A percentile compares a stretch with the other conserved stretches of the same genome.
phyloP scores from a whole-genome alignment of 2,888 invertebrate genomes.

The Rotaria magnacalcarata region DNA sequence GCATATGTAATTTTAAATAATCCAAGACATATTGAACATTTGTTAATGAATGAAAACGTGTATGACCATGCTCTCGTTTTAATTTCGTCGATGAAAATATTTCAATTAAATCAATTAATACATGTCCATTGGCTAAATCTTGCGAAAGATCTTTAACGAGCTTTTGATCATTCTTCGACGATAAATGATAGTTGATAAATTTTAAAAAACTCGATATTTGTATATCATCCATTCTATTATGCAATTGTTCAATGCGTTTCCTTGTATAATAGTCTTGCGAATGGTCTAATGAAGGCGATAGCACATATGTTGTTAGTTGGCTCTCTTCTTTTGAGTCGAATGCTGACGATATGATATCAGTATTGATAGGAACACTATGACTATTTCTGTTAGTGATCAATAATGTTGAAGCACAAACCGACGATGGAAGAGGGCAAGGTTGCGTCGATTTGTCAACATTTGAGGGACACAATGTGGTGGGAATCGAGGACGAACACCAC shows the following conservation, averaged over 20 bases:
- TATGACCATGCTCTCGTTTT: slow-evolving; percentile 9
- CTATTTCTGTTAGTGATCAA: neutral
- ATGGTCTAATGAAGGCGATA: neutral
- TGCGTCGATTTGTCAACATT: neutral
- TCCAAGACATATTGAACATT: slow-evolving; percentile 26
- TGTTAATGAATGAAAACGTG: slow-evolving; percentile 28
- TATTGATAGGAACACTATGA: neutral
- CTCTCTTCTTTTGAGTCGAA: neutral
- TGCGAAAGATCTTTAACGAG: neutral
- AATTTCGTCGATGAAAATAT: slow-evolving; percentile 12
- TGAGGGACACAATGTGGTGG: neutral
- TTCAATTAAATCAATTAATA: slow-evolving; percentile 35
- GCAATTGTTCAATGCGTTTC: neutral
- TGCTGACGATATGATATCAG: neutral
- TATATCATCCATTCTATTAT: neutral
- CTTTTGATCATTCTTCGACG: neutral
- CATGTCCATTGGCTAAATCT: slow-evolving; percentile 25
- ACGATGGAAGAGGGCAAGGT: slow-evolving; percentile 14
- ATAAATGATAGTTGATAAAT: slow-evolving; percentile 25
- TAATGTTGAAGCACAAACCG: neutral
- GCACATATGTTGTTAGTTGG: neutral
- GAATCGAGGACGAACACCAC: neutral
- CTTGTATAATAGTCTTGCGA: neutral
- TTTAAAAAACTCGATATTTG: slow-evolving; percentile 15
- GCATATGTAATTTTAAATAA: slow-evolving; percentile 9